These are phyloP conservation scores for Ischnura elegans DNA, from an alignment of 2,888 invertebrate genomes.

Conservation along the genomic window DNA sequence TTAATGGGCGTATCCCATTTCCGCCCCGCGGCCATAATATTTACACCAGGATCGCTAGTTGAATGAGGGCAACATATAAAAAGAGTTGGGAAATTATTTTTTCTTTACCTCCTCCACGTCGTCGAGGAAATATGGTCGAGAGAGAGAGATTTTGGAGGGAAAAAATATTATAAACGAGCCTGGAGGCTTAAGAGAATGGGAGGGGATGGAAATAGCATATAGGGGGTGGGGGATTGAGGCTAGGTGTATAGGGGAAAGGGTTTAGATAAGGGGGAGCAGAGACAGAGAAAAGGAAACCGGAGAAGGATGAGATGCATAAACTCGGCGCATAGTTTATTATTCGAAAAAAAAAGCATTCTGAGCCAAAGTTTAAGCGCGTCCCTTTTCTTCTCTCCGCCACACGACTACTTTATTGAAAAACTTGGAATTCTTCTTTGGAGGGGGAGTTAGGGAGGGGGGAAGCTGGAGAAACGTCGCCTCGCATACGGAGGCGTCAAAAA, in stretches of 20 bases:
- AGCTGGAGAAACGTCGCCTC: conserved; percentile 51
- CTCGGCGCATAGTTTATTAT: conserved; percentile 63
- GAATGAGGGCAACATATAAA: not conserved
- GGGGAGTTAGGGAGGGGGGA: too few relatives aligned
- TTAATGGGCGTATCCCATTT: not conserved
- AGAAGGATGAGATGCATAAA: conserved; percentile 39
- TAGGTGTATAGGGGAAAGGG: not conserved
- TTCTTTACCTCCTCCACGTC: not conserved
- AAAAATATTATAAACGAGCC: conserved; percentile 11
- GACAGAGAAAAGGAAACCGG: too few relatives aligned
- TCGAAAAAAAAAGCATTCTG: conserved; percentile 57
- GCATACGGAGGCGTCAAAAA: conserved; percentile 58
- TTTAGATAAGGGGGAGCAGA: not conserved
- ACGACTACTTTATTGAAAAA: conserved; percentile 63
- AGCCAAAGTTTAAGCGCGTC: conserved; percentile 50
- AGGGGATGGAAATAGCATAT: not conserved
- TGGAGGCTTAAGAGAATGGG: not conserved
- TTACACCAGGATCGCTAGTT: not conserved
- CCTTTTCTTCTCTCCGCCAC: not conserved
- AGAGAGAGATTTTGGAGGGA: not conserved
- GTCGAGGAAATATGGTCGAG: not conserved
- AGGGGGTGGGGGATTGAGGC: not conserved
- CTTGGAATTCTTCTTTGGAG: conserved; percentile 52
- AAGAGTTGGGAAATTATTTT: not conserved
- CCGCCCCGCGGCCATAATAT: not conserved